A percentile compares a stretch with the other conserved stretches of the same genome.
Evolutionary conservation across 2,888 invertebrate genomes (phyloP).

Genomic region (Cephus sareptanus): DNA sequence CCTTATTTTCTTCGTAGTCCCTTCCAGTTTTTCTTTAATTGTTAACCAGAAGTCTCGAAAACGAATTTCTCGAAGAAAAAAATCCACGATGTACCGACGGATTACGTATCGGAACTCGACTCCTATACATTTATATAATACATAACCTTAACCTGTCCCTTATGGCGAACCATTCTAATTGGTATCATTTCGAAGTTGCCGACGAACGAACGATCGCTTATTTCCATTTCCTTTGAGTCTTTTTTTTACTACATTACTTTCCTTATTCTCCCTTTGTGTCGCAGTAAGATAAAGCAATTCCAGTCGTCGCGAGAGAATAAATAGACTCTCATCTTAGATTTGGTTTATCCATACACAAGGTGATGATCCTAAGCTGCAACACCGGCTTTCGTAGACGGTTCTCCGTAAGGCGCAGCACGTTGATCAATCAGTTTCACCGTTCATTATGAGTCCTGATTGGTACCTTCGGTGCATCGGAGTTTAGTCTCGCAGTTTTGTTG

Average conservation of each 20-base stretch:
- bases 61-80: background rate
- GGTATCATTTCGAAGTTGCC: background rate
- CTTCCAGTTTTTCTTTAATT: background rate
- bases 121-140: background rate
- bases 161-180: background rate
- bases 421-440: conserved; percentile 40
- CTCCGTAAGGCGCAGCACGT: conserved; percentile 45
- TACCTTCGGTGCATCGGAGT: conserved; percentile 22
- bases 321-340: conserved; percentile 38
- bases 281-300: conserved; percentile 28
- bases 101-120: background rate
- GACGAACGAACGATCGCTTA: background rate
- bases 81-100: background rate
- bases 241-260: conserved; percentile 48
- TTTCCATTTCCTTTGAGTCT: background rate
- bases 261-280: conserved; percentile 56
- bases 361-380: conserved; percentile 24
- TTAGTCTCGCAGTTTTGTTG: background rate
- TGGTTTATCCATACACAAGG: conserved; percentile 49
- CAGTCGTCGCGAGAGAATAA: conserved; percentile 29
- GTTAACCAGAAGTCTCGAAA: background rate
- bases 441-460: conserved; percentile 63
- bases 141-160: background rate
- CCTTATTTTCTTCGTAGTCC: background rate
- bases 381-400: conserved; percentile 29